Conservation (phyloP, 1,140 invertebrate genomes). For the Drosophila insularis region DNA sequence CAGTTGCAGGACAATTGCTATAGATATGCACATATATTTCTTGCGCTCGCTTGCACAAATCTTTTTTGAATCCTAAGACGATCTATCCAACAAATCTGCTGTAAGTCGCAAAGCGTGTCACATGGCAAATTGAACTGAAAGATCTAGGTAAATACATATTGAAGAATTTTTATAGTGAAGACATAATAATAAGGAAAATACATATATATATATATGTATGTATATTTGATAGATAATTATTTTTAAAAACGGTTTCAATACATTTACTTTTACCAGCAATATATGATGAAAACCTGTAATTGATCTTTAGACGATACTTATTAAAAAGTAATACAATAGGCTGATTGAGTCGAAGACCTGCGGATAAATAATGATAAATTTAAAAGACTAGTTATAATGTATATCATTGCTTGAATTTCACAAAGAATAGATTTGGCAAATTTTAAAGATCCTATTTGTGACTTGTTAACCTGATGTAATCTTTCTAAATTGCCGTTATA, state of each 20-base stretch:
- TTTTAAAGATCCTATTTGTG: too few relatives aligned
- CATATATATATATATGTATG: not conserved
- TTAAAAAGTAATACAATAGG: too few relatives aligned
- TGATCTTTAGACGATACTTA: too few relatives aligned
- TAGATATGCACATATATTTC: slow-evolving; percentile 52
- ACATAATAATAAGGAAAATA: not conserved
- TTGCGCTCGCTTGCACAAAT: slow-evolving; percentile 59
- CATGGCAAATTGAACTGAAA: slow-evolving; percentile 65
- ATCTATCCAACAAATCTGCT: slow-evolving; percentile 61
- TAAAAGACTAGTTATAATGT: too few relatives aligned
- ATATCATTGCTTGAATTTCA: too few relatives aligned
- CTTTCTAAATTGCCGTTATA: too few relatives aligned
- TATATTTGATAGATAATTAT: not conserved
- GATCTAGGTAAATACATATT: not conserved
- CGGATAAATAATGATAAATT: too few relatives aligned
- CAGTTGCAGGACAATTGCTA: slow-evolving; percentile 47
- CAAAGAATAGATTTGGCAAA: too few relatives aligned
- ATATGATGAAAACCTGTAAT: too few relatives aligned
- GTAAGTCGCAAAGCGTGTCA: slow-evolving; percentile 79
- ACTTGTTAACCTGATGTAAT: too few relatives aligned
- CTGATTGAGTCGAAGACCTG: too few relatives aligned
- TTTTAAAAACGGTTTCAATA: not conserved
- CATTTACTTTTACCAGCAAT: too few relatives aligned
- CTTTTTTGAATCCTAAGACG: slow-evolving; percentile 55
- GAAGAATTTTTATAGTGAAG: not conserved